phyloP scores from a whole-genome alignment of 2,888 invertebrate genomes.

The Eupithecia subfuscata region DNA sequence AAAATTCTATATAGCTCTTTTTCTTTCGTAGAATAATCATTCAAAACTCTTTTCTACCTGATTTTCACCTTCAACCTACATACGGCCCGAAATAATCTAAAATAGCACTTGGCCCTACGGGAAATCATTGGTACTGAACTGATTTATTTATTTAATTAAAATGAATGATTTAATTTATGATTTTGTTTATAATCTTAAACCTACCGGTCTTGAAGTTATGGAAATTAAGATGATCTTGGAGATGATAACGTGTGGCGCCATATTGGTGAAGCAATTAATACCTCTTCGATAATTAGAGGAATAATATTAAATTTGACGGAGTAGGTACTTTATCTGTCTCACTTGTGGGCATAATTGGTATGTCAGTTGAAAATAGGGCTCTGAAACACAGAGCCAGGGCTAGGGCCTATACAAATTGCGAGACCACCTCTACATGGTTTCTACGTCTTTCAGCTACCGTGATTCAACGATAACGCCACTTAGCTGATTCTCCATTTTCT shows the following conservation, averaged over 20 bases:
- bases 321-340: no score
- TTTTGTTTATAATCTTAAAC: constrained; percentile 3
- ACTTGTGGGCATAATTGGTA: no score
- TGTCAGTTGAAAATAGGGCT: no score
- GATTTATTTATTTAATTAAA: constrained; percentile 14
- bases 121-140: not conserved
- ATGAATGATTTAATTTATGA: constrained; percentile 15
- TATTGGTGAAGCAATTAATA: constrained; percentile 4
- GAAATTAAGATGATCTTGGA: constrained; percentile 23
- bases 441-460: no score
- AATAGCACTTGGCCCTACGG: not conserved
- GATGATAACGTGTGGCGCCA: not conserved
- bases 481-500: no score
- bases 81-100: not conserved
- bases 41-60: not conserved
- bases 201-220: constrained; percentile 28
- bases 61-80: not conserved
- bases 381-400: no score
- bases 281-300: not conserved
- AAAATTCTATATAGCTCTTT: no score
- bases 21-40: not conserved
- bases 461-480: no score
- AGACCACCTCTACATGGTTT: no score
- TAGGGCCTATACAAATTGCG: no score
- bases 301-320: not conserved